Evolutionary conservation across 2,888 invertebrate genomes (phyloP).

Genomic region (Cosmia trapezina): DNA sequence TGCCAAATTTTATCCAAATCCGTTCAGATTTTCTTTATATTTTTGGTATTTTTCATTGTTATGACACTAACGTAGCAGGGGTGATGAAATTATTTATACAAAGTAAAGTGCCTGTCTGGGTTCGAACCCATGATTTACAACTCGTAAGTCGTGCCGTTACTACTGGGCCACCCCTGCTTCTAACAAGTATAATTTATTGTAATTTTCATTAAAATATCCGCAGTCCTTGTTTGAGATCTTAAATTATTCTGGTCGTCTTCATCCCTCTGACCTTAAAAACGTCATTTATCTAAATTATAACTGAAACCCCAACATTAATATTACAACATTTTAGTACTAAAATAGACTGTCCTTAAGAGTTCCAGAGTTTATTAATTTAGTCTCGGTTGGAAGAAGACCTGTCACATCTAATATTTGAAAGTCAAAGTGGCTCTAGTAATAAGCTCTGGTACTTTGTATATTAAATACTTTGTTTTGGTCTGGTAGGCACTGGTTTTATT

Average conservation of each 20-base stretch:
- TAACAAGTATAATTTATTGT: background rate
- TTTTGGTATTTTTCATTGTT: too few species aligned
- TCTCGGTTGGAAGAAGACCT: background rate
- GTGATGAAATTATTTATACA: background rate
- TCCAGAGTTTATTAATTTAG: constrained; percentile 8
- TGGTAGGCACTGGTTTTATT: too few species aligned
- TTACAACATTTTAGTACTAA: constrained; percentile 21
- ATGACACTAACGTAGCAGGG: too few species aligned
- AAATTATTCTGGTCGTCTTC: constrained; percentile 7
- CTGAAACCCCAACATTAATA: constrained; percentile 13
- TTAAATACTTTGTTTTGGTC: background rate
- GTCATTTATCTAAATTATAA: constrained; percentile 8
- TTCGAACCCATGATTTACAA: background rate
- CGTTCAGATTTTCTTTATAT: too few species aligned
- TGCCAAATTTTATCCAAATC: too few species aligned
- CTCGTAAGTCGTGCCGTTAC: too few species aligned
- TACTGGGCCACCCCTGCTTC: too few species aligned
- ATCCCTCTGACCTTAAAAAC: background rate
- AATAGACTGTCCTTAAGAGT: constrained; percentile 29
- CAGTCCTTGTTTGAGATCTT: background rate
- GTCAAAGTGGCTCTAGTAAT: background rate
- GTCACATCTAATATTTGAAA: constrained; percentile 14
- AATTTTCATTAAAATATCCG: background rate
- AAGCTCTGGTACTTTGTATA: background rate
- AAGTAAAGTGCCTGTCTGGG: too few species aligned